Percentiles rank a stretch among this genome's conserved stretches.
These are phyloP conservation scores for Saccopteryx bilineata DNA, from an alignment of 2,113 vertebrate species.

Conservation along the genomic window DNA sequence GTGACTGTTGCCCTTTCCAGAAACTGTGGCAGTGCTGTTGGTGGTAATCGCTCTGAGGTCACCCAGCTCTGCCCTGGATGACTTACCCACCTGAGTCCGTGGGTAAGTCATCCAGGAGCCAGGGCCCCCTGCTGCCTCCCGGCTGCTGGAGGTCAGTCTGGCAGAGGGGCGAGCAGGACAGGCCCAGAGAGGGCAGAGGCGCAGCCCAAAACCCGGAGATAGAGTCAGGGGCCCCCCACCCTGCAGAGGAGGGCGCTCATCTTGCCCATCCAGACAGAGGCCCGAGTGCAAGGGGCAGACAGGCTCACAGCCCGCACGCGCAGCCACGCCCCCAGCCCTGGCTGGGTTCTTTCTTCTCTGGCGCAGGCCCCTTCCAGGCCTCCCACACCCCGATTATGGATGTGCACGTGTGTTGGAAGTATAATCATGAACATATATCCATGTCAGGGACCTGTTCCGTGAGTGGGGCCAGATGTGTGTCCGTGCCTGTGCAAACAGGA, in stretches of 20 bases:
- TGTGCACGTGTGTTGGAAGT: neutral
- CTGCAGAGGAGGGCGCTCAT: neutral
- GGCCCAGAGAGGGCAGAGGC: constrained; percentile 47
- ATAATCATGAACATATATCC: neutral
- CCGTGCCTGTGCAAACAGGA: neutral
- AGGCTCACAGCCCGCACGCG: accelerated
- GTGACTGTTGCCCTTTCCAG: neutral
- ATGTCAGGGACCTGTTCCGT: neutral
- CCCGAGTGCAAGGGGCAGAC: accelerated
- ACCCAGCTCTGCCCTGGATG: neutral
- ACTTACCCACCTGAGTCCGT: accelerated
- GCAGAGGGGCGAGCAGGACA: neutral
- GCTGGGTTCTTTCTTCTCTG: neutral
- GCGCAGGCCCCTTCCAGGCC: neutral
- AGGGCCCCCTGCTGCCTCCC: neutral
- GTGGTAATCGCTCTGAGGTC: neutral
- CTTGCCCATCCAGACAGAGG: neutral
- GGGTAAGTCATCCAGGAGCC: neutral
- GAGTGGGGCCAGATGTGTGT: neutral
- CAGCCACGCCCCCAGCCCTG: neutral
- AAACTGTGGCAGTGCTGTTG: neutral
- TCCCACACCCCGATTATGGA: neutral
- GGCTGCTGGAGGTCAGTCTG: neutral
- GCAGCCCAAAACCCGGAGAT: constrained; percentile 66
- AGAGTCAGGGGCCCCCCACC: constrained; percentile 45